These are phyloP conservation scores for Neoascia interrupta DNA, from an alignment of 2,888 invertebrate species.

Conservation along the genomic window DNA sequence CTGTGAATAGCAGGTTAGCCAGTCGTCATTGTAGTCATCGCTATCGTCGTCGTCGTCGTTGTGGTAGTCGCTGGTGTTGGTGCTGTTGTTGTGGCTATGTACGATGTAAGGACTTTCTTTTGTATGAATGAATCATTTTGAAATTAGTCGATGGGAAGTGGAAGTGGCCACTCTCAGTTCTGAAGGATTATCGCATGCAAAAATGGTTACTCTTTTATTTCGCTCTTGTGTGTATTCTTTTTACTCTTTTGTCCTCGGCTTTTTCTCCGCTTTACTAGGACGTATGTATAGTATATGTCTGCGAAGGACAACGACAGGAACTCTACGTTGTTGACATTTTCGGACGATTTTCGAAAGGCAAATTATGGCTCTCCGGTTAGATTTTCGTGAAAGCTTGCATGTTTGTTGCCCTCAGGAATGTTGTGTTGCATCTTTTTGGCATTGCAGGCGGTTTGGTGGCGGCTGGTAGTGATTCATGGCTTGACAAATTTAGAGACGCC, in stretches of 20 bases:
- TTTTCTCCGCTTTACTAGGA: too few species aligned
- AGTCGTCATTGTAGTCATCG: conserved; percentile 15
- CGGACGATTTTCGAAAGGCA: conserved; percentile 62
- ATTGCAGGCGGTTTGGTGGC: conserved; percentile 21
- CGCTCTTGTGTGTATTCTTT: conserved; percentile 14
- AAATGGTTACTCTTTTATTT: conserved; percentile 54
- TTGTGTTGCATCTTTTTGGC: conserved; percentile 55
- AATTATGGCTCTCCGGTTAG: conserved; percentile 51
- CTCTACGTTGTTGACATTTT: conserved; percentile 66
- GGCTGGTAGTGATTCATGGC: conserved; percentile 37
- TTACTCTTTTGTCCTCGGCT: not conserved
- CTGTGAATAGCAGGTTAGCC: conserved; percentile 25
- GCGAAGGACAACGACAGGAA: conserved; percentile 44
- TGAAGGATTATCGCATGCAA: conserved; percentile 64
- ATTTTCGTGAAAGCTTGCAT: conserved; percentile 57
- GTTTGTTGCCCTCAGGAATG: conserved; percentile 48
- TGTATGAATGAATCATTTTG: conserved; percentile 65
- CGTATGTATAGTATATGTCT: too few species aligned
- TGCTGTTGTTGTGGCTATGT: not conserved
- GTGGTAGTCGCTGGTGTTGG: too few species aligned
- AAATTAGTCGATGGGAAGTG: conserved; percentile 66
- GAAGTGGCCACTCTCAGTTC: conserved; percentile 56
- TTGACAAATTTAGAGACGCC: conserved; percentile 53
- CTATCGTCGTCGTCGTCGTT: not conserved
- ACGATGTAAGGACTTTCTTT: conserved; percentile 35